Percentiles rank a stretch among this genome's conserved stretches.
Evolutionary conservation across 2,113 vertebrate species (phyloP).

Genomic region (Clarias magur): DNA sequence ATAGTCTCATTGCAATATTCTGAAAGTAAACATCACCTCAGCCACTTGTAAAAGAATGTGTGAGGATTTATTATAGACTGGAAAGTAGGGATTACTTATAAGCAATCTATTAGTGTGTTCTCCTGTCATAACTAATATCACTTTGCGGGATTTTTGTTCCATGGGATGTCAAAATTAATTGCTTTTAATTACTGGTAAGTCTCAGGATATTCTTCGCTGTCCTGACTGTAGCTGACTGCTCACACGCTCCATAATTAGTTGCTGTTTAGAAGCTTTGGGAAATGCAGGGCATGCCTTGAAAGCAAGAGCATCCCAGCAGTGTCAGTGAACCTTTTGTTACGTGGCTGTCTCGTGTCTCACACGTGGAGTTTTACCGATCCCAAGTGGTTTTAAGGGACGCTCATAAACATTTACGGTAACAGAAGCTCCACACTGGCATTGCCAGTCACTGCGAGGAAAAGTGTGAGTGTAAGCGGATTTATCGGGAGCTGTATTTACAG

Average conservation of each 20-base stretch:
- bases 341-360: conserved; percentile 57
- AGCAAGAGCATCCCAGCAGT: conserved; percentile 31
- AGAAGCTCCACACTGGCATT: conserved; percentile 49
- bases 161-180: neutral
- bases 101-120: conserved; percentile 1
- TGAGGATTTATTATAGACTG: neutral
- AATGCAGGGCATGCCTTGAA: conserved; percentile 23
- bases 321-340: conserved; percentile 48
- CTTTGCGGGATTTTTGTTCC: neutral
- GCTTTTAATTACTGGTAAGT: conserved; percentile 22
- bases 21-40: neutral
- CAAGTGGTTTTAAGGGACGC: conserved; percentile 64
- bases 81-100: conserved; percentile 40
- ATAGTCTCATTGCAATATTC: neutral
- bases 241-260: conserved; percentile 17
- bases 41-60: neutral
- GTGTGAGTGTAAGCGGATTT: conserved; percentile 57
- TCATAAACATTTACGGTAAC: conserved; percentile 69
- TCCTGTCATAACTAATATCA: conserved; percentile 45
- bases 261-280: conserved; percentile 21
- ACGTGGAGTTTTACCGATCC: conserved; percentile 68
- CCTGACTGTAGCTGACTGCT: neutral
- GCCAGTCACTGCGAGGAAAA: conserved; percentile 49
- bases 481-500: conserved; percentile 51
- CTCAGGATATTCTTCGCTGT: conserved; percentile 26